Evolutionary conservation across 1,140 invertebrate genomes (phyloP), one percentile per base, ranked within the genome.

Genomic region (Calephelis virginiensis): DNA sequence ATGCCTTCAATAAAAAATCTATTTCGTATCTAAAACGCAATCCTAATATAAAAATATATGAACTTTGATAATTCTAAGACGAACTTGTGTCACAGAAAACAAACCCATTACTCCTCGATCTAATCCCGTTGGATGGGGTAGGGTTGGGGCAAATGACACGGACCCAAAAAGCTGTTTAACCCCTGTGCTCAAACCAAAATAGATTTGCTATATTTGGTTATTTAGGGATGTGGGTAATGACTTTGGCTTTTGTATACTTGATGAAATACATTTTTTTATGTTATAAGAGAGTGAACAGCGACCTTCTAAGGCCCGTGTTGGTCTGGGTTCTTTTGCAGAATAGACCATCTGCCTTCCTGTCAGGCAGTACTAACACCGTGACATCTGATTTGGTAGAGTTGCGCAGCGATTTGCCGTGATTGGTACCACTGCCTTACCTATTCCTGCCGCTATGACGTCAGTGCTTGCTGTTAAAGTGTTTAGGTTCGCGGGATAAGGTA

Each of bases 101-200:
- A 53, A 53, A 53, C 50, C 66, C 46, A 64, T 68, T 64, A 68
- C 50, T 17, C 40, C 45, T 45, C 7, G 62, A 56, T 40, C 28
- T 56, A 45, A 69, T 69, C 67, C 67, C 60, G 64, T 69, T 63
- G 62, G 63, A 69, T 69, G 43, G 67, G 56, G 64, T 63, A 45
- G 66, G 63, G 59, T 69, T 50, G 49, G 62, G 62, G 49, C 56
- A 69, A 69, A 69, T 69, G 62, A 64, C 67, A 69, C 67, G 62
- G 50, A 38, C 61, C 45, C 49, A 50, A 68, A 67, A 38, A 17
- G 56, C 50, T 45, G n/a, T 68, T 68, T 60, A 68, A 67, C 66
- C 62, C 67, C 45, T 43, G 43, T 40, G 28, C 53, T 13, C 7
- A 50, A 50, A 14, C 14, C 14, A 4, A 50, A 50, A 50, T 50